Evolutionary conservation across 30 jellyfish, hydroid and myxozoan genomes (phyloP).

Genomic region (Cassiopea xamachana): DNA sequence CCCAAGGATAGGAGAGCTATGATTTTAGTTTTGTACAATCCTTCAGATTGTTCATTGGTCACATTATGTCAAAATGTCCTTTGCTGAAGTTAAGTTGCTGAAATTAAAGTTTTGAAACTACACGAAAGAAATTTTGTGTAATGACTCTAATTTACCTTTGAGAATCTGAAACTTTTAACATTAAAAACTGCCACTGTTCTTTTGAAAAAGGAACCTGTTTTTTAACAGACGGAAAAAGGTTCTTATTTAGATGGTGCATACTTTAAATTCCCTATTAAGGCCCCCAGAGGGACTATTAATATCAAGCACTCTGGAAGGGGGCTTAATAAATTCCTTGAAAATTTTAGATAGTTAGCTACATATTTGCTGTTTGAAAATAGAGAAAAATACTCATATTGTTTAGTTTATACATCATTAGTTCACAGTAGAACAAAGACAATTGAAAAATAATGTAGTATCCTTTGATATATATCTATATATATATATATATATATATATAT

Average conservation of each 20-base stretch:
- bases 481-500: no score
- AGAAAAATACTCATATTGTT: no score
- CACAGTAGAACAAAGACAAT: no score
- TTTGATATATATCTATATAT: no score
- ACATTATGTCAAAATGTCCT: neutral
- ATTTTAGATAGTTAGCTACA: no score
- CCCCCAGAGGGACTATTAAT: no score
- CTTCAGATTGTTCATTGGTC: neutral
- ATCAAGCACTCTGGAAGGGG: no score
- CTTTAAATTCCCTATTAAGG: no score
- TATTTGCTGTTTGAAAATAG: no score
- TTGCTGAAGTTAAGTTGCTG: neutral
- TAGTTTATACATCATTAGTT: no score
- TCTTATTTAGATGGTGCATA: neutral
- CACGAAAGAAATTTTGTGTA: neutral
- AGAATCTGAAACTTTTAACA: neutral
- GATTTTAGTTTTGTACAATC: neutral
- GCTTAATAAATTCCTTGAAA: no score
- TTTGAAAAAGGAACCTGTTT: neutral
- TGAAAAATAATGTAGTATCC: no score
- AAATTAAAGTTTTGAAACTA: neutral
- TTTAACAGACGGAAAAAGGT: neutral
- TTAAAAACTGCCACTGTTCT: neutral
- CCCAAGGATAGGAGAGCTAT: conserved; percentile 58
- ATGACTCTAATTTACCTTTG: neutral